These are phyloP conservation scores for Xerus inauris DNA, from an alignment of 2,113 vertebrate genomes.

Conservation along the genomic window DNA sequence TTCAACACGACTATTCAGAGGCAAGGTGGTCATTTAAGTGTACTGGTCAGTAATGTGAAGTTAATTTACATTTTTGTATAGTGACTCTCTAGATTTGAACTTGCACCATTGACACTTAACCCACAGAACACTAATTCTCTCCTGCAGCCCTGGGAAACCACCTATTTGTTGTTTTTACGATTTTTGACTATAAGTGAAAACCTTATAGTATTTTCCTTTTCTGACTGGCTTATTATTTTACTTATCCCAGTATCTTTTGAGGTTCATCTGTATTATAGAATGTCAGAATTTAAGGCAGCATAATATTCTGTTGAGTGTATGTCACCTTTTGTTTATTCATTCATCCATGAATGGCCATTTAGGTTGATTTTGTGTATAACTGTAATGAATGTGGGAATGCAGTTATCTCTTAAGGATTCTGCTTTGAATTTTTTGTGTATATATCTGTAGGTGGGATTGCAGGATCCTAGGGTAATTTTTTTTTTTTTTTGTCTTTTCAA, in stretches of 20 bases:
- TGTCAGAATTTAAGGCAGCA: background rate
- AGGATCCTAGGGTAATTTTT: too few species aligned
- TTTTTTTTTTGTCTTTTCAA: background rate
- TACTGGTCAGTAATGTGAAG: background rate
- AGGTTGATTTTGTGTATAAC: background rate
- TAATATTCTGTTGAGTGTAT: background rate
- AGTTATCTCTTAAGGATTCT: background rate
- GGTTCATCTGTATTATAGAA: background rate
- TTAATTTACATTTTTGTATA: background rate
- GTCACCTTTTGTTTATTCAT: too few species aligned
- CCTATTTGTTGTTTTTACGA: background rate
- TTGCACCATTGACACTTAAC: rapidly evolving
- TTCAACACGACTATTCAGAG: background rate
- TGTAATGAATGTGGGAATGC: background rate
- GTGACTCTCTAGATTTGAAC: background rate
- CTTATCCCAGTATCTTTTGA: background rate
- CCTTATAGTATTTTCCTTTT: background rate
- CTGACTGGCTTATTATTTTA: background rate
- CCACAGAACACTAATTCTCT: too few species aligned
- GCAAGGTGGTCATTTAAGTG: background rate
- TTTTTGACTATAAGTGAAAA: background rate
- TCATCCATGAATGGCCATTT: background rate
- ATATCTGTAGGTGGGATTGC: background rate
- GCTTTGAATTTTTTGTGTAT: background rate
- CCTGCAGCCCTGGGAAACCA: background rate